phyloP scores from a whole-genome alignment of 1,140 invertebrate genomes.

The Drosophila teissieri region DNA sequence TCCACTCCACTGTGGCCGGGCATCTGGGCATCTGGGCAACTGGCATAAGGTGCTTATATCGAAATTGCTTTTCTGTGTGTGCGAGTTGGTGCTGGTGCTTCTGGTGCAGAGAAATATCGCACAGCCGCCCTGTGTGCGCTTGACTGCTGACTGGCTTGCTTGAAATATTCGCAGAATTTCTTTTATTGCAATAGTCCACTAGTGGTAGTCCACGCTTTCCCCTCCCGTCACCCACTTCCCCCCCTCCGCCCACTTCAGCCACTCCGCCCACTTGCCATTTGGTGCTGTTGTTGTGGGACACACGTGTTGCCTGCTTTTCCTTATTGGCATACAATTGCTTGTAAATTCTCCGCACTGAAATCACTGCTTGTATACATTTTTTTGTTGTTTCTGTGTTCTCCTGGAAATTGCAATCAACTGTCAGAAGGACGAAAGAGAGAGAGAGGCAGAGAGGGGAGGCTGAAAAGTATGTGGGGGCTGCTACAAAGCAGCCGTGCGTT shows the following conservation, averaged over 20 bases:
- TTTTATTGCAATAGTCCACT: slow-evolving; percentile 72
- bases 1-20: slow-evolving; percentile 27
- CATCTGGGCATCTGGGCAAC: slow-evolving; percentile 36
- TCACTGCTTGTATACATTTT: slow-evolving; percentile 45
- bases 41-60: slow-evolving; percentile 73
- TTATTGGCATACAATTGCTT: slow-evolving; percentile 76
- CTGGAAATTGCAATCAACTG: slow-evolving; percentile 65
- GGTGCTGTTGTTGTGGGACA: slow-evolving; percentile 36
- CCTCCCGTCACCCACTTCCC: slow-evolving; percentile 5
- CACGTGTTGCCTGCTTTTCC: slow-evolving; percentile 66
- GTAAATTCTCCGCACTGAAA: slow-evolving; percentile 68
- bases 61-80: slow-evolving; percentile 66
- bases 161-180: slow-evolving; percentile 77
- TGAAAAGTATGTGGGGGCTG: slow-evolving; percentile 2
- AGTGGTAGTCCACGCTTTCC: slow-evolving; percentile 52
- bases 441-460: not conserved
- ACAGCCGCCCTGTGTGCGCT: slow-evolving; percentile 62
- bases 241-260: not conserved
- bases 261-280: not conserved
- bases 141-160: slow-evolving; percentile 60
- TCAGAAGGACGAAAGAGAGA: slow-evolving; percentile 3
- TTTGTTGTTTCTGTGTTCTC: slow-evolving; percentile 15
- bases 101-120: slow-evolving; percentile 40
- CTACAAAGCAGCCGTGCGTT: slow-evolving; percentile 34
- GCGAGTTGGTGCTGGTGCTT: slow-evolving; percentile 18